phyloP scores from a whole-genome alignment of 2,113 vertebrate genomes.

The Coptodon rendalli region DNA sequence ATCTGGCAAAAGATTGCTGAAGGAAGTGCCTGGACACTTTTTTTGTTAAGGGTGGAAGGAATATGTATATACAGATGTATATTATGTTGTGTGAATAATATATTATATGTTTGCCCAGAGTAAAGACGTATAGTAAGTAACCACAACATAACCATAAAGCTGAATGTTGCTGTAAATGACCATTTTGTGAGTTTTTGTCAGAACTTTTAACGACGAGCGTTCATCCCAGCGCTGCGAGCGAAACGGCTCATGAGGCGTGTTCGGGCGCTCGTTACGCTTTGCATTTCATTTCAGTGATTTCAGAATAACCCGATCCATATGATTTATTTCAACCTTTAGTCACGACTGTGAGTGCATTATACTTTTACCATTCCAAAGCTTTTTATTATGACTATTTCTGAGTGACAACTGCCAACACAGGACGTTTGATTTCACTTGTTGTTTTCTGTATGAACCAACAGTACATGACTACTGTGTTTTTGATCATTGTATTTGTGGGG shows the following conservation, averaged over 20 bases:
- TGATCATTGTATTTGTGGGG: constrained; percentile 69
- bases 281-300: constrained; percentile 28
- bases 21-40: constrained; percentile 72
- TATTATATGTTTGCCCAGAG: constrained; percentile 68
- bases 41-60: constrained; percentile 42
- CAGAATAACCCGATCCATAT: background rate
- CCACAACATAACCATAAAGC: constrained; percentile 54
- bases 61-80: constrained; percentile 75
- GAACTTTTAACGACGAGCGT: background rate
- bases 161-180: constrained; percentile 72
- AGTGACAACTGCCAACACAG: background rate
- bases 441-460: constrained; percentile 66
- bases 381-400: constrained; percentile 25
- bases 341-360: constrained; percentile 42
- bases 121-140: constrained; percentile 65
- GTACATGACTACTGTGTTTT: constrained; percentile 71
- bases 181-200: constrained; percentile 53
- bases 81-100: constrained; percentile 76
- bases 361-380: constrained; percentile 63
- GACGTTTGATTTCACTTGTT: constrained; percentile 29
- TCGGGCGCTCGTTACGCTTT: constrained; percentile 18
- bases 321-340: constrained; percentile 7
- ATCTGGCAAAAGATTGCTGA: constrained; percentile 20
- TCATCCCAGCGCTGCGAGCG: background rate
- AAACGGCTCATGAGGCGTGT: constrained; percentile 12